A percentile compares a stretch with the other conserved stretches of the same genome.
Evolutionary conservation across 2,888 invertebrate species (phyloP).

Genomic region (Acanthacorydalis orientalis): DNA sequence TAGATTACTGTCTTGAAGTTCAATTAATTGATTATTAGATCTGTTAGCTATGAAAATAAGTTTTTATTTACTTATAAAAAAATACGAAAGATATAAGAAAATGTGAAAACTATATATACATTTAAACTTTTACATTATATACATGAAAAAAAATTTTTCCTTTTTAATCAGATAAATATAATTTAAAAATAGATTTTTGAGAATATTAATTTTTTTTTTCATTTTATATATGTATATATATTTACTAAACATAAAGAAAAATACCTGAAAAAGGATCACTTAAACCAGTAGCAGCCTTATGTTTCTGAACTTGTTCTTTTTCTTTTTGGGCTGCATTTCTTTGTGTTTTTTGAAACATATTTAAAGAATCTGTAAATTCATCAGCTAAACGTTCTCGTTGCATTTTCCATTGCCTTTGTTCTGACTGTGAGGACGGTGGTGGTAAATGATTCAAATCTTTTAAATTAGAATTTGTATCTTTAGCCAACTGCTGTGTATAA

Average conservation of each 20-base stretch:
- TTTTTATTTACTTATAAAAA: background rate
- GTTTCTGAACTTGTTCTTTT: slow-evolving; percentile 70
- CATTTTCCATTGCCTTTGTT: slow-evolving; percentile 69
- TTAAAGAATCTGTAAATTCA: slow-evolving; percentile 79
- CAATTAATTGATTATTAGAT: slow-evolving; percentile 36
- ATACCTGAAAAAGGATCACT: slow-evolving; percentile 39
- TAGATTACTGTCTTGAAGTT: slow-evolving; percentile 39
- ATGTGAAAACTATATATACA: background rate
- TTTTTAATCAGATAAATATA: too few species aligned
- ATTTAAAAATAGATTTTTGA: too few species aligned
- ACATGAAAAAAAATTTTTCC: background rate
- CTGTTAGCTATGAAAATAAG: slow-evolving; percentile 8
- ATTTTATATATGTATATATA: too few species aligned
- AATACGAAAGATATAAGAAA: background rate
- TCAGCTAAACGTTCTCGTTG: slow-evolving; percentile 78
- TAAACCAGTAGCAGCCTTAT: slow-evolving; percentile 42
- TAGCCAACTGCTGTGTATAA: slow-evolving; percentile 85
- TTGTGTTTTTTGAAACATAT: slow-evolving; percentile 77
- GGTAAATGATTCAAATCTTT: slow-evolving; percentile 61
- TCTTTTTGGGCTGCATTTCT: slow-evolving; percentile 78
- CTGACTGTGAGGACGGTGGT: slow-evolving; percentile 36
- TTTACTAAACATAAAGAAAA: slow-evolving; percentile 10
- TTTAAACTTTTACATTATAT: background rate
- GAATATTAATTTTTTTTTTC: too few species aligned
- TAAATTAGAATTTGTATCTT: slow-evolving; percentile 76